Percentiles rank a stretch among this genome's conserved stretches.
These are phyloP conservation scores for Hydrotaea diabolus DNA, from an alignment of 2,888 invertebrate genomes.

Conservation along the genomic window DNA sequence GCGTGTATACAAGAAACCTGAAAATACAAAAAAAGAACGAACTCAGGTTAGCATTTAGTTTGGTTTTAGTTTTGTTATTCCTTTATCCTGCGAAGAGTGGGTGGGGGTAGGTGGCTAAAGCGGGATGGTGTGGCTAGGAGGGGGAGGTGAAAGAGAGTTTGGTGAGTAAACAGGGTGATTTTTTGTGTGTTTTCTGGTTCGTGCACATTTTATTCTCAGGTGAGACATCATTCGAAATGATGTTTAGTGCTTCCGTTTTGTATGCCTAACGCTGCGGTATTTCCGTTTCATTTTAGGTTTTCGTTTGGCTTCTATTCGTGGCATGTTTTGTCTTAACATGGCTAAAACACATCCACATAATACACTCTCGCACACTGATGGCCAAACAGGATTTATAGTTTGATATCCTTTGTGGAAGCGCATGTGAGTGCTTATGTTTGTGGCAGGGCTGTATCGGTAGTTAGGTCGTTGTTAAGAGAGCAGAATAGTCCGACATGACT, in stretches of 20 bases:
- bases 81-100: slow-evolving; percentile 6
- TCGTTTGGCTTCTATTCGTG: slow-evolving; percentile 54
- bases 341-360: not conserved
- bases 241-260: slow-evolving; percentile 66
- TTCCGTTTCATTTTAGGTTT: slow-evolving; percentile 67
- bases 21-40: slow-evolving; percentile 41
- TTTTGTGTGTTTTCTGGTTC: slow-evolving; percentile 24
- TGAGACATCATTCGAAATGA: slow-evolving; percentile 65
- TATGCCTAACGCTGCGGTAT: slow-evolving; percentile 68
- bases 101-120: not conserved
- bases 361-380: not conserved
- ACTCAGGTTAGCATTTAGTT: slow-evolving; percentile 10
- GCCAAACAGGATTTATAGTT: not conserved
- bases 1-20: not conserved
- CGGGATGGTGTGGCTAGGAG: not conserved
- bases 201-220: slow-evolving; percentile 43
- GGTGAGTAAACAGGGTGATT: slow-evolving; percentile 14
- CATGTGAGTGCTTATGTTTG: not conserved
- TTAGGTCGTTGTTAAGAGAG: slow-evolving; percentile 40
- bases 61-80: slow-evolving; percentile 24
- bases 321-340: slow-evolving; percentile 29
- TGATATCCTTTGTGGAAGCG: slow-evolving; percentile 1
- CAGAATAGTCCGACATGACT: slow-evolving; percentile 46
- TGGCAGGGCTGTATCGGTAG: slow-evolving; percentile 21
- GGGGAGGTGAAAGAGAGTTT: not conserved